Evolutionary conservation across 2,113 vertebrate species (phyloP), one percentile per base, ranked within the genome.

Genomic region (Cyanistes caeruleus): DNA sequence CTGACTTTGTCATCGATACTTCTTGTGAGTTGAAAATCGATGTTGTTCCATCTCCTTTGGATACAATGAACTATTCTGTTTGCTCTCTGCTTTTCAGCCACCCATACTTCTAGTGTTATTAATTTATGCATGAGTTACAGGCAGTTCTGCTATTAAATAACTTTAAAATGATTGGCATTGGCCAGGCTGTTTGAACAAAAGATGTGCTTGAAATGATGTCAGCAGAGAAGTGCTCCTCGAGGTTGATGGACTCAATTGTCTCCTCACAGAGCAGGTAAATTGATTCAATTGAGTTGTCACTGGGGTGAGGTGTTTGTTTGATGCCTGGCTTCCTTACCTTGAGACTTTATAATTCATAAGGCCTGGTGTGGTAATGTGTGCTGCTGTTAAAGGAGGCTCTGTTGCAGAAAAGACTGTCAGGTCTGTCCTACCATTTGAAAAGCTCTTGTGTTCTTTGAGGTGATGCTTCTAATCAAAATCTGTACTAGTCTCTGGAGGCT

Each of bases 181-280:
- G 86, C 75, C 89, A 94, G 80, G 75, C 67, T 95, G 84, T 96
- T 97, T 97, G 96, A 97, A 98, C 97, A 97, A 98, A 98, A 97
- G 91, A 96, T 60, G 89, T 87, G 67, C 95, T 98, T 97, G 92
- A 97, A 97, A 93, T 96, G 64, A 51, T 97, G 94, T 97, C 96
- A 97, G 91, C 86, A 69, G 70, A 96, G 94, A 78, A 97, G 94
- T 85, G 91, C 91, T 96, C 69, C 91, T 97, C 0, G 76, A 93
- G 90, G 83, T 14, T 95, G 77, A 97, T 96, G 87, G 83, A 94
- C 92, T 92, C 96, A 83, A 97, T 89, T 96, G 75, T 93, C 77
- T 95, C 59, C 79, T 97, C 1, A 4, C 35, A 88, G 93, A 94
- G 85, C 84, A 92, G 89, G 96, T 84, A 55, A 93, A 97, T 94